Base-by-base conservation (phyloP, 2,888 invertebrate genomes). In the Globia sparganii region DNA sequence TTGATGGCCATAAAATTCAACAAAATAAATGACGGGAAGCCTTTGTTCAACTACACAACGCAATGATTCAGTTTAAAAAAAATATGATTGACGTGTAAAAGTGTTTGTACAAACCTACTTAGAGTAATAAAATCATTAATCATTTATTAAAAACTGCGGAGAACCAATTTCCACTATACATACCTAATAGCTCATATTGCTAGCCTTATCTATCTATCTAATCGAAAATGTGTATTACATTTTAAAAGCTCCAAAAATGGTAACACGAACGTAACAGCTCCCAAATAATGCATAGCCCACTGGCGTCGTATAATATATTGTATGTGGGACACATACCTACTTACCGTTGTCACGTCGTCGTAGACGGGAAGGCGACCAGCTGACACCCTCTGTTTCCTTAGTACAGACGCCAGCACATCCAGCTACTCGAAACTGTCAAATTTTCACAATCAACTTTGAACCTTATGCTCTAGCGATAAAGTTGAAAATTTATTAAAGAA, bases 341-440 rank as follows among this genome's bases (percentile, higher is more conserved):
- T 13, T 40, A 28, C 28, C 31, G 37, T 49, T 70, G 72, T 67
- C 77, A 77, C 64, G 49, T 49, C 64, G 49, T 49, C 25, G n/a
- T 15, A 28, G 34, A 31, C 40, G 72, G 40, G 59, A 72, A 64
- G 18, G 43, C 53, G 28, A 68, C 28, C 72, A 72, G 69, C 76
- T 85, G 85, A 62, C 69, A 72, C 37, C 18, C 9, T 62, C 37
- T 72, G 79, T 37, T 75, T 67, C 31, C 72, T 70, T 81, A 25
- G 66, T 81, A 72, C 53, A n/a, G n/a, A n/a, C n/a, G n/a, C n/a
- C n/a, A n/a, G n/a, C n/a, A n/a, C n/a, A n/a, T n/a, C n/a, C n/a
- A n/a, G n/a, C n/a, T n/a, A n/a, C n/a, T n/a, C n/a, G n/a, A n/a
- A n/a, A n/a, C n/a, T n/a, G n/a, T n/a, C n/a, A n/a, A n/a, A n/a